These are phyloP conservation scores for Orbicella faveolata DNA, from an alignment of 64 coral and sea anemone genomes.

Conservation along the genomic window DNA sequence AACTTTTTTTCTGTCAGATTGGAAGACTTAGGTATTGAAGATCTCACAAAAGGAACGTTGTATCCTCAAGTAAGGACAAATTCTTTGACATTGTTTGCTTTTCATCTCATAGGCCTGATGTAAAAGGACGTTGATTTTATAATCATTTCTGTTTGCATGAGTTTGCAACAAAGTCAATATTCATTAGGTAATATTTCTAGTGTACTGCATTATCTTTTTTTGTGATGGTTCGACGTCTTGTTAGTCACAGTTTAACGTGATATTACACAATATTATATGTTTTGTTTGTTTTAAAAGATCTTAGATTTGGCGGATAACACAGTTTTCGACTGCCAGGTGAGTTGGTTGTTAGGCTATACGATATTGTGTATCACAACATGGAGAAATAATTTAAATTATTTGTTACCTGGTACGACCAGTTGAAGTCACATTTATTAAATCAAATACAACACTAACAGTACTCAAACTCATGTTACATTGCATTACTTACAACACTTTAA, in stretches of 20 bases:
- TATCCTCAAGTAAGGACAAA: slow-evolving; percentile 52
- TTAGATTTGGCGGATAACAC: slow-evolving; percentile 67
- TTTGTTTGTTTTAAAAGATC: slow-evolving; percentile 40
- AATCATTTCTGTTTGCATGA: no score
- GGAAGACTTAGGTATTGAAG: slow-evolving; percentile 42
- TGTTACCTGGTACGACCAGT: no score
- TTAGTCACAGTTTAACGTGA: not conserved
- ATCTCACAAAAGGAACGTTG: slow-evolving; percentile 54
- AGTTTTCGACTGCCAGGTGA: slow-evolving; percentile 75
- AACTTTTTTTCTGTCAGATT: slow-evolving; percentile 4
- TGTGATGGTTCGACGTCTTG: not conserved
- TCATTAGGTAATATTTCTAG: no score
- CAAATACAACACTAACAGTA: no score
- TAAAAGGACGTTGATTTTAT: no score
- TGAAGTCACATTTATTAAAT: no score
- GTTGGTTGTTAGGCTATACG: not conserved
- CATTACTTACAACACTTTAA: no score
- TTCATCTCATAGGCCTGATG: no score
- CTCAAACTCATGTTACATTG: no score
- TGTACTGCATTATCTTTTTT: not conserved
- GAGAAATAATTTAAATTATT: no score
- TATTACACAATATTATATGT: not conserved
- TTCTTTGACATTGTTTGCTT: not conserved
- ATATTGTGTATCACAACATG: no score
- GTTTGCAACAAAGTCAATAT: no score